These are phyloP conservation scores for Balaeniceps rex DNA, from an alignment of 2,113 vertebrate genomes.

Conservation along the genomic window DNA sequence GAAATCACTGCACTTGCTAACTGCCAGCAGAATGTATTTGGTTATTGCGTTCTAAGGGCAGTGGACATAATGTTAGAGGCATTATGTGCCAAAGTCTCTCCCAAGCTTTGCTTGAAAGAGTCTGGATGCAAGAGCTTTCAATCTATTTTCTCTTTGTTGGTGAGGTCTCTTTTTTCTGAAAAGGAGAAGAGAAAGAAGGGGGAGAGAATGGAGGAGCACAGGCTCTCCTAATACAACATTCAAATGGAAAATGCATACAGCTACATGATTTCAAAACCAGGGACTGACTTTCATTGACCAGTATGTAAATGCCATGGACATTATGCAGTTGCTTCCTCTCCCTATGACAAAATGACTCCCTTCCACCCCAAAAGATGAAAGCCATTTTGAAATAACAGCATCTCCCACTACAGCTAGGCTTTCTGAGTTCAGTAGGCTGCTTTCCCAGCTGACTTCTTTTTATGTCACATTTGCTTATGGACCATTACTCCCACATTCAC, in stretches of 20 bases:
- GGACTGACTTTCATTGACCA: background rate
- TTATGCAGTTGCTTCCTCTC: background rate
- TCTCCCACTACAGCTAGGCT: background rate
- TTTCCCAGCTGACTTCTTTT: constrained; percentile 5
- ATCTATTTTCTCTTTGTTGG: constrained; percentile 48
- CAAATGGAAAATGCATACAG: constrained; percentile 14
- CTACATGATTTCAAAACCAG: background rate
- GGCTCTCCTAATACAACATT: constrained; percentile 6
- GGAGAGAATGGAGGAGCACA: background rate
- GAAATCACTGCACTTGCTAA: constrained; percentile 57
- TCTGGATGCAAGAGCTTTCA: constrained; percentile 44
- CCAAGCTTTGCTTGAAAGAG: constrained; percentile 55
- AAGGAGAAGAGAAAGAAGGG: constrained; percentile 14
- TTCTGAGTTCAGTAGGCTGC: constrained; percentile 9
- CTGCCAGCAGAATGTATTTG: constrained; percentile 59
- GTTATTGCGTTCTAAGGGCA: constrained; percentile 65
- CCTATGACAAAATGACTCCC: background rate
- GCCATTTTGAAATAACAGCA: background rate
- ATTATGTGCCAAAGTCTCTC: constrained; percentile 51
- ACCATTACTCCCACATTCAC: constrained; percentile 34
- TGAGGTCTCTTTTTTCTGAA: constrained; percentile 40
- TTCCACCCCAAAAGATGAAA: background rate
- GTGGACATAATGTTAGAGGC: constrained; percentile 44
- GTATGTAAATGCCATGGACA: background rate
- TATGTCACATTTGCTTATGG: constrained; percentile 41